Evolutionary conservation across 2,797 vertebrate species (phyloP).

Genomic region (Acomys russatus): DNA sequence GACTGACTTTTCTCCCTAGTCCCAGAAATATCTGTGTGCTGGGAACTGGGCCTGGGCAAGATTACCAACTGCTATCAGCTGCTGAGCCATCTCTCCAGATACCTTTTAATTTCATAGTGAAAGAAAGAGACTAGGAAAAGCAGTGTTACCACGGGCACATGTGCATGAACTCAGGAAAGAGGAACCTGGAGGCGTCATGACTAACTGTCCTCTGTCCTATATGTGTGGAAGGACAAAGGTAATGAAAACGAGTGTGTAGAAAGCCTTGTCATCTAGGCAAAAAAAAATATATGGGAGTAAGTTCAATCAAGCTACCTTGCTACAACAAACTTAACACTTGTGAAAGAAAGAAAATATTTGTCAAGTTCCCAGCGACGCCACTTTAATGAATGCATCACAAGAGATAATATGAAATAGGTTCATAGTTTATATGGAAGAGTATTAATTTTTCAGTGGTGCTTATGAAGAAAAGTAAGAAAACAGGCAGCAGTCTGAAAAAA

Average conservation of each 20-base stretch:
- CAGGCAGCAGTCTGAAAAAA: neutral
- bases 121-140: constrained; percentile 19
- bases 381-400: neutral
- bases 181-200: neutral
- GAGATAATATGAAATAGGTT: constrained; percentile 30
- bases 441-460: neutral
- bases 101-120: neutral
- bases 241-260: neutral
- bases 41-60: neutral
- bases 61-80: neutral
- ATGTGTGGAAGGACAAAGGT: neutral
- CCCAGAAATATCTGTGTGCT: neutral
- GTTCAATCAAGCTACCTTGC: constrained; percentile 33
- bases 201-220: neutral
- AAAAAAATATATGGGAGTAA: constrained; percentile 23
- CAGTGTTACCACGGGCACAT: neutral
- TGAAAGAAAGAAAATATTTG: constrained; percentile 21
- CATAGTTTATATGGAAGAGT: neutral
- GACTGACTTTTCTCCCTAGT: neutral
- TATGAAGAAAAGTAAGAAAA: constrained; percentile 56
- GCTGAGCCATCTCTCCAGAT: neutral
- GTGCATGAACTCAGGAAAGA: neutral
- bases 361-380: neutral
- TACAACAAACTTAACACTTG: constrained; percentile 42
- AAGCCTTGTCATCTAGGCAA: constrained; percentile 8